Base-by-base conservation (phyloP, 2,113 vertebrate genomes). In the Reinhardtius hippoglossoides region DNA sequence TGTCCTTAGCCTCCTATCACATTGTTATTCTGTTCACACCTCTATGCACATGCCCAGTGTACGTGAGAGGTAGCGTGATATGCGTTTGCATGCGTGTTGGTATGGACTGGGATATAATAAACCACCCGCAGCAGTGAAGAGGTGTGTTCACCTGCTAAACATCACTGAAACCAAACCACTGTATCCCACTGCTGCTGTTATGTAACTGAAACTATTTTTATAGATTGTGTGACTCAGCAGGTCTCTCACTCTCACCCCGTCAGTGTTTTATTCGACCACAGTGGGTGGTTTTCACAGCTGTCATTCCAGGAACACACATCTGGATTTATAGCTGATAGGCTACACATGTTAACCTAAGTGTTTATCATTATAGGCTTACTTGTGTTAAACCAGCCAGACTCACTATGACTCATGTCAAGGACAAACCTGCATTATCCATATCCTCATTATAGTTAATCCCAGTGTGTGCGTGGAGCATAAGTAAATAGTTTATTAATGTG, bases 301-400 rank as follows among this genome's bases (percentile, higher is more conserved):
- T 63, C 65, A 64, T 37, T 80, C 63, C 37, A 48, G n/a, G 1
- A 26, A 27, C 18, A 48, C 48, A 50, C 26, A 60, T 71, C 56
- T 62, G 46, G n/a, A 63, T 55, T 63, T 27, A 15, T 9, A 26
- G 14, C 21, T 18, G 1, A 68, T 31, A 6, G 31, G 31, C 31
- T 31, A 31, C 6, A 31, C 40, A 13, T 42, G 12, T 3, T 13
- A 7, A 18, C 5, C 16, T 7, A 50, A 20, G 10, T 46, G 44
- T 46, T 46, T 46, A 16, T 16, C 15, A 46, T 50, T 18, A 50
- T 50, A 50, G 46, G 46, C 3, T 20, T 50, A 16, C 5, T 7
- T 50, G 18, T 15, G 46, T 4, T 50, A 50, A 50, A 50, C 46
- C 46, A 16, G 16, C 44, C 15, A 16, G n/a, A 5, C 12, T 16